Base-by-base conservation (phyloP, 1,140 invertebrate species). In the Drosophila gunungcola region DNA sequence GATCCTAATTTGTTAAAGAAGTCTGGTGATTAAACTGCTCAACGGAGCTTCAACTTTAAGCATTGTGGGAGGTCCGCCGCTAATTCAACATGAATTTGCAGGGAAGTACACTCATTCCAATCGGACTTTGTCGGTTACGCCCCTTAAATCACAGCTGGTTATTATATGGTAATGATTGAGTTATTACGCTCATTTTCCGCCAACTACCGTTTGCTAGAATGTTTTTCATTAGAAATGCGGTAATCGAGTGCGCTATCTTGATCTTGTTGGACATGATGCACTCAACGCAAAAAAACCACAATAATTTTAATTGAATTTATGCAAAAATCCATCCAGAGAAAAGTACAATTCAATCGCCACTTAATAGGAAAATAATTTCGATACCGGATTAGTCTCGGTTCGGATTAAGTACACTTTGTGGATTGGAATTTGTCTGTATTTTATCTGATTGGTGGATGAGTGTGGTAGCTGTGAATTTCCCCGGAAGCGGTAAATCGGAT, bases 221-320 rank as follows among this genome's bases (percentile, higher is more conserved):
- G 52, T 55, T 55, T 54, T 78, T 86, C 75, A 79, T 64, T 79
- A 58, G 79, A 88, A 78, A 88, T 65, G 49, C 72, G 62, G 63
- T 68, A 56, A 75, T 75, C 51, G 56, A 9, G 34, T 9, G 29
- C 48, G 51, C 60, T 89, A 88, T 89, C 84, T 75, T 88, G 84
- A 88, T 88, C 80, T 89, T 80, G 80, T 89, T 78, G 77, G 52
- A 70, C 80, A 89, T 80, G 78, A 78, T 76, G 65, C 63, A 78
- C 56, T 67, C 78, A 73, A 57, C 63, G 57, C 70, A 54, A 64
- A 63, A 81, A 84, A 84, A 88, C 84, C 84, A 74, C 84, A 88
- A 73, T 58, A 32, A 77, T 68, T 88, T 80, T 80, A 83, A 89
- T 88, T 51, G 52, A 64, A 72, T 57, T 65, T 70, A 88, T 89